Evolutionary conservation across 2,888 invertebrate species (phyloP), one percentile per base, ranked within the genome.

Genomic region (Trissoscelio sp.): DNA sequence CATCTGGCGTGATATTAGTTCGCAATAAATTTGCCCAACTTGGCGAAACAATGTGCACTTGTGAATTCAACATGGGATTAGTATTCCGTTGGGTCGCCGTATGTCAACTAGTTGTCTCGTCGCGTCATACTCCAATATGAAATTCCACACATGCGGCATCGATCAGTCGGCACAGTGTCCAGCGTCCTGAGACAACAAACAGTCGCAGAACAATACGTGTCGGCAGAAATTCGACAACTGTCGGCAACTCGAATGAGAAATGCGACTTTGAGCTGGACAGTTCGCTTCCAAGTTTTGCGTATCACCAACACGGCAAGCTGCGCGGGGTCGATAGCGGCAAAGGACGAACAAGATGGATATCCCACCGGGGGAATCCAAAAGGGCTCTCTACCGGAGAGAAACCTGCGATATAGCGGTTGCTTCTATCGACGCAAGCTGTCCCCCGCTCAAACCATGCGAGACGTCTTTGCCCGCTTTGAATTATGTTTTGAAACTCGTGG

Each of bases 261-360:
- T 7, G 55, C 37, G 37, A 44, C 20, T 44, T 44, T 55, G 28
- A 44, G 22, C 37, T 34, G 70, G 60, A 58, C 57, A 31, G 48
- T 67, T 58, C 24, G 37, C 39, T 12, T 14, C 37, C 24, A 70
- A 70, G 58, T 73, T 74, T 57, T 24, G 57, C 67, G 67, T 39
- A 24, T 16, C 55, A 42, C 28, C 42, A 6, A 14, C 62, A 16
- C 53, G 46, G 42, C 24, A 67, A 51, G 42, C 67, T 64, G 64
- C n/a, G 66, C 34, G 20, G 48, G 67, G 51, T 75, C 75, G 75
- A 66, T 75, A 67, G 46, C 57, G 22, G 51, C 58, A 51, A 66
- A 67, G 66, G 67, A 66, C 58, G 75, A 51, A 57, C 24, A 37
- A 67, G 67, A 67, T 34, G 51, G 75, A 67, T 58, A 67, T 60